Evolutionary conservation across 2,113 vertebrate species (phyloP).

Genomic region (Camelus dromedarius): DNA sequence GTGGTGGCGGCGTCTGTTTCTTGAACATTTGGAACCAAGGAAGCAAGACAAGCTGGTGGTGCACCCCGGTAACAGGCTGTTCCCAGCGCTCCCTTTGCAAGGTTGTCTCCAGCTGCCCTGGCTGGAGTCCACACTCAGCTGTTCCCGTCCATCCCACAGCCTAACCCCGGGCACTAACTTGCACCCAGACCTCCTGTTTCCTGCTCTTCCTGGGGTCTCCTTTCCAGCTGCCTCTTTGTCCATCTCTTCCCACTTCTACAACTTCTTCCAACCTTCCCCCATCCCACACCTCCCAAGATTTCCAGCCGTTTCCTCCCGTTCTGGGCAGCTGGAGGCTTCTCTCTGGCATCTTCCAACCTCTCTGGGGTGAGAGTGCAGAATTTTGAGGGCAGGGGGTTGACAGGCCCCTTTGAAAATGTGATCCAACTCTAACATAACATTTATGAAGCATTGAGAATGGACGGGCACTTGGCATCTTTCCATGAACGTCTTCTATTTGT

Average conservation of each 20-base stretch:
- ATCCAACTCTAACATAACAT: not conserved
- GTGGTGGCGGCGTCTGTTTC: rapidly evolving
- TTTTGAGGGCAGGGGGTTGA: not conserved
- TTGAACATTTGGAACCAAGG: not conserved
- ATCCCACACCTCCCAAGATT: not conserved
- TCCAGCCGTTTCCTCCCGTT: not conserved
- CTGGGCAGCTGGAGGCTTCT: not conserved
- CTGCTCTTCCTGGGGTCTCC: not conserved
- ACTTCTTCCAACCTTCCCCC: not conserved
- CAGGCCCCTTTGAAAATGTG: not conserved
- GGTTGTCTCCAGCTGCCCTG: not conserved
- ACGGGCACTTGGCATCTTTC: not conserved
- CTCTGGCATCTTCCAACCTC: not conserved
- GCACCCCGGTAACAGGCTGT: rapidly evolving
- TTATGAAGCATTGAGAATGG: not conserved
- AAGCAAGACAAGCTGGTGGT: not conserved
- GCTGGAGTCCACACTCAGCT: not conserved
- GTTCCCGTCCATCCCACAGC: rapidly evolving
- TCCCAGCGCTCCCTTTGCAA: not conserved
- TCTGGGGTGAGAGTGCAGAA: not conserved
- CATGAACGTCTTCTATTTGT: not conserved
- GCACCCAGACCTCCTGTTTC: rapidly evolving
- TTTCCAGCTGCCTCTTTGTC: not conserved
- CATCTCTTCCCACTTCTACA: not conserved
- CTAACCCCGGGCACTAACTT: not conserved